Evolutionary conservation across 1,140 invertebrate genomes (phyloP).

Genomic region (Odontomachus brunneus): DNA sequence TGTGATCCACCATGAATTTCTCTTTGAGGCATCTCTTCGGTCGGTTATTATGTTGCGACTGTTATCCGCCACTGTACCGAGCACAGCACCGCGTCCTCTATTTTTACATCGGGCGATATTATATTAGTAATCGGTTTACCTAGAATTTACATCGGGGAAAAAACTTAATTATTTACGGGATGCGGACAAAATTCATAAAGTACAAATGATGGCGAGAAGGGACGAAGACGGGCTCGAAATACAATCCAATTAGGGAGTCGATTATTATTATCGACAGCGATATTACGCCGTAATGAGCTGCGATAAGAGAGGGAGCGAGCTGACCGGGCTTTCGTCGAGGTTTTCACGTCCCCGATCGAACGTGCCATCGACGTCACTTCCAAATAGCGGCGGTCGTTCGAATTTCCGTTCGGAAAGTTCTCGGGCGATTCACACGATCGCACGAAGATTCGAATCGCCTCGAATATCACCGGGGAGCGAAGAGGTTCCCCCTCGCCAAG

Average conservation of each 20-base stretch:
- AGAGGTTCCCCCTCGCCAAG: too few relatives aligned
- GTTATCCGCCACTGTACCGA: background rate
- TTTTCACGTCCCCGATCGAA: too few relatives aligned
- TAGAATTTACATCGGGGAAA: background rate
- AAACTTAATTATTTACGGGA: conserved; percentile 39
- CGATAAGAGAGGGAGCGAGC: background rate
- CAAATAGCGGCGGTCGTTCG: too few relatives aligned
- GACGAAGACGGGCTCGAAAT: conserved; percentile 2
- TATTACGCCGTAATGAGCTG: conserved; percentile 29
- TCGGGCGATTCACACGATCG: too few relatives aligned
- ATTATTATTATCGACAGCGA: conserved; percentile 41
- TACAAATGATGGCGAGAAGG: background rate
- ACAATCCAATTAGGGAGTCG: conserved; percentile 30
- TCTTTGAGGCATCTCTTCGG: conserved; percentile 25
- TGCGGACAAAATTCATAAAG: background rate
- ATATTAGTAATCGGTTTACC: conserved; percentile 41
- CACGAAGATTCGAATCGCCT: too few relatives aligned
- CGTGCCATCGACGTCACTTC: too few relatives aligned
- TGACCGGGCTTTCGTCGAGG: background rate
- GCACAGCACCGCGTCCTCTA: background rate
- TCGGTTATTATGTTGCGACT: conserved; percentile 26
- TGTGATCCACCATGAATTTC: conserved; percentile 42
- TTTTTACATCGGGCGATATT: conserved; percentile 25
- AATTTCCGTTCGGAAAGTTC: too few relatives aligned
- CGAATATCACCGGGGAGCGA: too few relatives aligned